Evolutionary conservation across 2,888 invertebrate species (phyloP), one percentile per base, ranked within the genome.

Genomic region (Eustalomyia histrio): DNA sequence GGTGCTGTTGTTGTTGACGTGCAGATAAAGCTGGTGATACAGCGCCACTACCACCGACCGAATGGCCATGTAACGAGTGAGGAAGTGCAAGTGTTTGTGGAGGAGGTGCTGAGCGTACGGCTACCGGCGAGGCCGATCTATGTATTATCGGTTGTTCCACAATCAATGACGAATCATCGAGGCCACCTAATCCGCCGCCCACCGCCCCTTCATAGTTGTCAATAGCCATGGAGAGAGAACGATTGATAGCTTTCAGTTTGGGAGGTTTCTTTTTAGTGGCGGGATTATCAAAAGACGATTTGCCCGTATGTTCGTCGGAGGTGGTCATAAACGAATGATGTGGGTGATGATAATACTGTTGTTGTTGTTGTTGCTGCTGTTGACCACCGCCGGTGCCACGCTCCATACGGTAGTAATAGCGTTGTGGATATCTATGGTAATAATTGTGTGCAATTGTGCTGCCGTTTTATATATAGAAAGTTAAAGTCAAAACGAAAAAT

Each of bases 151-250:
- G 88, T 84, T 90, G 89, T 85, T 90, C 88, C 82, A 90, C 86
- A 78, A 89, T 86, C 67, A 88, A 83, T 74, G 89, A 87, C 63
- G 88, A 86, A 58, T 87, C 88, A 80, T 87, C 84, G 64, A 87
- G 76, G 10, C 61, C 72, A 83, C 86, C 57, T 2, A 72, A 17
- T 1, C 78, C 79, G 10, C 78, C 76, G n/a, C 76, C 76, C 8
- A 67, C 64, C 9, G 71, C 73, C 17, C 83, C 76, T 39, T 72
- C 73, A 85, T 91, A 91, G 67, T 91, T 91, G 69, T 91, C 91
- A 80, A 91, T 90, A 76, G 91, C 90, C 88, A 91, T 89, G 50
- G 91, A 91, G 29, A 90, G 86, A n/a, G 91, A 90, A 43, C 91
- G 90, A 84, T 90, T 89, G 75, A 90, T 89, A 79, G 90, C 87